A percentile compares a stretch with the other conserved stretches of the same genome.
Conservation (phyloP, 2,113 vertebrate species). For the Setophaga kirtlandii region DNA sequence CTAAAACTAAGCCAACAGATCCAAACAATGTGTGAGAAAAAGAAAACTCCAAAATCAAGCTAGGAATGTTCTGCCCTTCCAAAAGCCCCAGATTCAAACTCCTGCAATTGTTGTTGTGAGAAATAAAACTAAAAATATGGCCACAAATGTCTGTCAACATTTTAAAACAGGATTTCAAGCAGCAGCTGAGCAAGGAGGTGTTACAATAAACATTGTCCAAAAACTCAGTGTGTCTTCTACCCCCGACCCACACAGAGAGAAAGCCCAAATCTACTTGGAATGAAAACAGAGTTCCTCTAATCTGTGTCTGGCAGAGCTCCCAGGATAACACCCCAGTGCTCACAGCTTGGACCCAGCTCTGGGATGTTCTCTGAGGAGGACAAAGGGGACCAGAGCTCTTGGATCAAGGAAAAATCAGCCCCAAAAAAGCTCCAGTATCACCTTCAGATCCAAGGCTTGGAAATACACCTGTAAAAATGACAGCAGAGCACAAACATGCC, state of each 20-base stretch:
- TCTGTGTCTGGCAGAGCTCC: neutral
- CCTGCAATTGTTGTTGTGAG: neutral
- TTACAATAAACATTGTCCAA: constrained; percentile 12
- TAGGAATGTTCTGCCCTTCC: neutral
- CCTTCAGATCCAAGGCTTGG: neutral
- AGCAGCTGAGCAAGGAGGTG: neutral
- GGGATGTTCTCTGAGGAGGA: neutral
- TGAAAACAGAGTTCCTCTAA: neutral
- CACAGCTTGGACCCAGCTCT: neutral
- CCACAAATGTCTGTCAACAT: neutral
- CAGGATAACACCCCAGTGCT: neutral
- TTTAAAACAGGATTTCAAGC: neutral
- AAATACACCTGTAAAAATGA: neutral
- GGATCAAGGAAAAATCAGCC: neutral
- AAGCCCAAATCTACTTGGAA: neutral
- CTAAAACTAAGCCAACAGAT: neutral
- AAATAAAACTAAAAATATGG: neutral
- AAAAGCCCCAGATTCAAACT: neutral
- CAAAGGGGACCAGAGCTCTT: neutral
- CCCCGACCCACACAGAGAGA: neutral
- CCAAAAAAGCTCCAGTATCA: neutral
- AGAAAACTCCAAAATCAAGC: neutral
- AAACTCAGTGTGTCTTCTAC: neutral
- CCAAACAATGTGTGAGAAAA: neutral
- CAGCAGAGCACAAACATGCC: neutral